Evolutionary conservation across 2,113 vertebrate genomes (phyloP), one percentile per base, ranked within the genome.

Genomic region (Odontophorus gujanensis): DNA sequence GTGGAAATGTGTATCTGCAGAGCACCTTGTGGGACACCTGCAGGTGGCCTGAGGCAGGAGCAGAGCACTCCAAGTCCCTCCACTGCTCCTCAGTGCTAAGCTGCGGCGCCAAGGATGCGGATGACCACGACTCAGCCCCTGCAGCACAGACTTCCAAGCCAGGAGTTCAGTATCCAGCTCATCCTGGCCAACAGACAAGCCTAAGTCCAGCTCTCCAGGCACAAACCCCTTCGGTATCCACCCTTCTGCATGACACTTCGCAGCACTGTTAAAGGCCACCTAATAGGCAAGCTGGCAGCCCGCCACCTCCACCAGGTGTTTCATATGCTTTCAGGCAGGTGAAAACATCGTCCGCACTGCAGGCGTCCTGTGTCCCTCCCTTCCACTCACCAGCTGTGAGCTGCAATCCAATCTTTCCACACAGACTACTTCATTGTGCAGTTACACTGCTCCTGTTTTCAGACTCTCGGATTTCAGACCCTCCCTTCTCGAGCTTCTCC

Each of bases 291-390:
- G 57, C 21, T 55, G 21, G 85, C 65, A 85, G 22, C 42, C 65
- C 73, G 22, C 36, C 55, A 78, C 2, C 0, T 3, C 4, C n/a
- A 36, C 4, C 2, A 32, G 74, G 6, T 4, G 19, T 5, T 32
- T 43, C 26, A 13, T 17, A 1, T 55, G 16, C 36, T 38, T 32
- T 36, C 55, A 16, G 6, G 7, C 30, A n/a, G 12, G 32, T 13
- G 4, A 17, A 47, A 89, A 78, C 11, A 74, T 2, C 32, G 47
- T 15, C n/a, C 47, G 34, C 3, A 0, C 5, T 28, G 30, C 50
- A 80, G 13, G 13, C 50, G 13, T 32, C 69, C 26, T 0, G 0
- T 42, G 36, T 24, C 0, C 0, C 50, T 59, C 22, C 30, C 19
- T 14, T 77, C 40, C 61, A n/a, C 48, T 28, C 28, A 53, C 15